Conservation (phyloP, 2,888 invertebrate genomes). For the Dasysyrphus tricinctus region DNA sequence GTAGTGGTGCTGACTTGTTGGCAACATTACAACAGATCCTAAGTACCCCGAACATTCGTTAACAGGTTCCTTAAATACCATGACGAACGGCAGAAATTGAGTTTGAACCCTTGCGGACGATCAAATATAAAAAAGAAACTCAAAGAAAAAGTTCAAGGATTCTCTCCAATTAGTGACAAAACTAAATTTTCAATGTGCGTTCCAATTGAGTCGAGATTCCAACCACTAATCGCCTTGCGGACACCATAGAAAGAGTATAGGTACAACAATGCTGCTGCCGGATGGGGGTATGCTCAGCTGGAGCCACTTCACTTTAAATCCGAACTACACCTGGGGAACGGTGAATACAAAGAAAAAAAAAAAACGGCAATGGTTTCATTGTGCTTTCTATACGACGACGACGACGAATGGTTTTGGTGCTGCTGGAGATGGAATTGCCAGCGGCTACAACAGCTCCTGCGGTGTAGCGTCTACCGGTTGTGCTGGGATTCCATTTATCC, state of each 20-base stretch:
- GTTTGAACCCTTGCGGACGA: slow-evolving; percentile 36
- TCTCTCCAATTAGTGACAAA: slow-evolving; percentile 71
- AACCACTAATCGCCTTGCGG: slow-evolving; percentile 68
- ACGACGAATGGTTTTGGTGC: slow-evolving; percentile 37
- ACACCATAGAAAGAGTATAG: neutral
- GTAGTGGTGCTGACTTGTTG: slow-evolving; percentile 24
- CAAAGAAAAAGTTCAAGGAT: slow-evolving; percentile 56
- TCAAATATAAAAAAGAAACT: slow-evolving; percentile 15
- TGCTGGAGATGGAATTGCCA: slow-evolving; percentile 44
- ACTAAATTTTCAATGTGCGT: slow-evolving; percentile 55
- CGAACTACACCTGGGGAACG: slow-evolving; percentile 68
- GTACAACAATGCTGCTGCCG: neutral
- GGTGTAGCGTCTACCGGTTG: slow-evolving; percentile 52
- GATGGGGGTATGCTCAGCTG: slow-evolving; percentile 57
- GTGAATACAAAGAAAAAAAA: slow-evolving; percentile 15
- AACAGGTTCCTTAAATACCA: neutral
- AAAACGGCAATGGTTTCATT: slow-evolving; percentile 49
- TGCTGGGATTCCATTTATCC: slow-evolving; percentile 73
- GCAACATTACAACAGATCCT: slow-evolving; percentile 42
- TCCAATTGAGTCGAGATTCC: slow-evolving; percentile 61
- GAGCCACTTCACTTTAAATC: slow-evolving; percentile 64
- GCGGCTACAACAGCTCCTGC: slow-evolving; percentile 38
- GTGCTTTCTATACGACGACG: slow-evolving; percentile 32
- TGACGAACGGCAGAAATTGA: neutral
- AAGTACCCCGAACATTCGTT: slow-evolving; percentile 9